These are phyloP conservation scores for Pygocentrus nattereri DNA, from an alignment of 2,797 vertebrate genomes.

Conservation along the genomic window DNA sequence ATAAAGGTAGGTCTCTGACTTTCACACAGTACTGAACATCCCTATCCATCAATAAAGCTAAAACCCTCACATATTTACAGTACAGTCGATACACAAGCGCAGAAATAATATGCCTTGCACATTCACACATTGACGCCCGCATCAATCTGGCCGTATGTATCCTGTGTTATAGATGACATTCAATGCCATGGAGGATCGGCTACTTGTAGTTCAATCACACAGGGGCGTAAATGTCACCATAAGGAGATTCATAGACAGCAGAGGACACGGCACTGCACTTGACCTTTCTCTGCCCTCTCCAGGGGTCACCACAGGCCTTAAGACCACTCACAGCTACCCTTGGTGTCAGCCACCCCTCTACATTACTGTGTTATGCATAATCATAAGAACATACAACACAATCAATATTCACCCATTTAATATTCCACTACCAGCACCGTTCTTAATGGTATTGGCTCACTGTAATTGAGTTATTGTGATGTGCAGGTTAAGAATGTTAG, in stretches of 20 bases:
- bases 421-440: background rate
- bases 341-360: background rate
- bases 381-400: no score
- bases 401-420: conserved; percentile 6
- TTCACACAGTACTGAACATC: background rate
- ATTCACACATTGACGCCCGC: conserved; percentile 25
- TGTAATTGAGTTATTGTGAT: background rate
- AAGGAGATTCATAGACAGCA: conserved; percentile 36
- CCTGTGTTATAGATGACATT: conserved; percentile 38
- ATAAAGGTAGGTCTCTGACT: no score
- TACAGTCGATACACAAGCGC: background rate
- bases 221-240: conserved; percentile 49
- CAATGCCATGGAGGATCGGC: conserved; percentile 11
- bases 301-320: conserved; percentile 25
- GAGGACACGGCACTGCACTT: conserved; percentile 24
- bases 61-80: background rate
- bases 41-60: background rate
- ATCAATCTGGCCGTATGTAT: conserved; percentile 31
- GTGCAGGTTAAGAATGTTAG: background rate
- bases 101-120: conserved; percentile 8
- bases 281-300: conserved; percentile 48
- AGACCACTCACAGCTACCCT: background rate
- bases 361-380: background rate
- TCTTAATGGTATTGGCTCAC: background rate
- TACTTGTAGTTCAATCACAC: conserved; percentile 46